Evolutionary conservation across 2,797 vertebrate genomes (phyloP).

Genomic region (Coendou prehensilis): DNA sequence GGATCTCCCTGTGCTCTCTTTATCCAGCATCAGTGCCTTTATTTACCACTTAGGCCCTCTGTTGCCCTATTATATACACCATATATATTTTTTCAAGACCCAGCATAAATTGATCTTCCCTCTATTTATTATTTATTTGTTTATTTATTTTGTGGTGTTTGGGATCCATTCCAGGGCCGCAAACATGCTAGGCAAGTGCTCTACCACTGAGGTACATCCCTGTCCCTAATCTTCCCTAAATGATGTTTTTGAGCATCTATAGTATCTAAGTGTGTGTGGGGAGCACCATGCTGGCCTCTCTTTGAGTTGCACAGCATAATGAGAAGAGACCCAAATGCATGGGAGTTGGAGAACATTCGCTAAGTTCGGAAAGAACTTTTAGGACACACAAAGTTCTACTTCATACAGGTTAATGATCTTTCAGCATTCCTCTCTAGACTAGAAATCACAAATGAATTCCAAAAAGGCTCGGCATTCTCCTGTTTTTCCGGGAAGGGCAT

Average conservation of each 20-base stretch:
- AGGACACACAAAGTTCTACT: background rate
- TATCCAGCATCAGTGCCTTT: background rate
- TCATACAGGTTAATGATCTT: background rate
- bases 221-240: background rate
- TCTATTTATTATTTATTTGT: background rate
- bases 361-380: background rate
- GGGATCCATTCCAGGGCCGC: background rate
- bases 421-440: background rate
- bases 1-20: background rate
- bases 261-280: background rate
- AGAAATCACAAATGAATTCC: conserved; percentile 23
- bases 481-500: conserved; percentile 49
- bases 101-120: background rate
- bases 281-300: background rate
- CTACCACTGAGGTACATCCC: background rate
- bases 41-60: background rate
- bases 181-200: background rate
- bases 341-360: background rate
- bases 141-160: background rate
- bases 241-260: background rate
- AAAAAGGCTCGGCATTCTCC: background rate
- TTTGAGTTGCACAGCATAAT: background rate
- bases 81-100: background rate
- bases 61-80: background rate
- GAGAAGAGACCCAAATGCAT: background rate